These are phyloP conservation scores for Zootermopsis nevadensis DNA, from an alignment of 2,888 invertebrate species.

Conservation along the genomic window DNA sequence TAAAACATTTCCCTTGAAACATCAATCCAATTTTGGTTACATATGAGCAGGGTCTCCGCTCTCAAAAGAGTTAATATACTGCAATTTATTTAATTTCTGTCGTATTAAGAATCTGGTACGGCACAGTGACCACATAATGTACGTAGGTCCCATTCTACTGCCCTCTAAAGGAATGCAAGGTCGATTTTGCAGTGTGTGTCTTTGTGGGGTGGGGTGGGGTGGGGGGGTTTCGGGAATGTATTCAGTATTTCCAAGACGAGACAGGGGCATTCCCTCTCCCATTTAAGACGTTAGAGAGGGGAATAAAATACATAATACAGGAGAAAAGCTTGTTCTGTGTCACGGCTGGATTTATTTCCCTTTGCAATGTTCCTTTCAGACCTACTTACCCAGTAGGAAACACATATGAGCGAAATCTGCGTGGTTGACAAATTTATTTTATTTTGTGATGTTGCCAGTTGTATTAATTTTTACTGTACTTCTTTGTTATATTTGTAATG, in stretches of 20 bases:
- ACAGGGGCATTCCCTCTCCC: slow-evolving; percentile 1
- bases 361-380: slow-evolving; percentile 27
- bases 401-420: slow-evolving; percentile 19
- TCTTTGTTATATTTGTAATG: no score
- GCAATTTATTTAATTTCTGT: background rate
- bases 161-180: background rate
- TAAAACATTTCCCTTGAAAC: no score
- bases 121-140: background rate
- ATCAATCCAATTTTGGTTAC: no score
- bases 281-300: slow-evolving; percentile 5
- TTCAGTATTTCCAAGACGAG: slow-evolving; percentile 16
- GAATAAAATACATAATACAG: background rate
- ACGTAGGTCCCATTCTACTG: background rate
- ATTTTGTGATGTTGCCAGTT: slow-evolving; percentile 34
- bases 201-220: background rate
- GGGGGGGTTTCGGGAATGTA: background rate
- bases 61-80: background rate
- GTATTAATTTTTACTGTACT: no score
- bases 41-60: no score
- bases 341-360: slow-evolving; percentile 19
- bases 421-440: slow-evolving; percentile 24
- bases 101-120: background rate
- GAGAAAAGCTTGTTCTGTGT: slow-evolving; percentile 27
- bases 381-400: slow-evolving; percentile 32
- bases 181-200: no score